phyloP scores from a whole-genome alignment of 2,888 invertebrate species.

The Eubasilissa splendida region DNA sequence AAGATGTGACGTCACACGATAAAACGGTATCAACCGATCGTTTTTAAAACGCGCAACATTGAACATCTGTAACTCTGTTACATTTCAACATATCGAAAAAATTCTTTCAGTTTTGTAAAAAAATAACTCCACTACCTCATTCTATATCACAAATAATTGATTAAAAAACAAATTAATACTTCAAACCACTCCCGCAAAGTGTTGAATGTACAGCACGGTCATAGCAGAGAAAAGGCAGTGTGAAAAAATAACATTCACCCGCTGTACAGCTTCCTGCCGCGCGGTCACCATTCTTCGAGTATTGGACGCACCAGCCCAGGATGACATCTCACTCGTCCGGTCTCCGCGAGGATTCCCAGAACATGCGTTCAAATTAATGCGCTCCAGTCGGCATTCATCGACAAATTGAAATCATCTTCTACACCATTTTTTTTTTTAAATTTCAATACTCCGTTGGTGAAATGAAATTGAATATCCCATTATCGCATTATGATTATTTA shows the following conservation, averaged over 20 bases:
- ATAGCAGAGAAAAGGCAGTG: not conserved
- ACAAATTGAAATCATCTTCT: constrained; percentile 16
- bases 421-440: not conserved
- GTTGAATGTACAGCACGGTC: not conserved
- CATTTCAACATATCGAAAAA: too few relatives aligned
- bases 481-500: not conserved
- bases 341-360: constrained; percentile 8
- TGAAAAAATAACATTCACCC: constrained; percentile 21
- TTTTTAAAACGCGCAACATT: too few relatives aligned
- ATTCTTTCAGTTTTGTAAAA: too few relatives aligned
- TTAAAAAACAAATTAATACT: too few relatives aligned
- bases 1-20: too few relatives aligned
- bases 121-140: too few relatives aligned
- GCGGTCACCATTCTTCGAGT: not conserved
- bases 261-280: constrained; percentile 13
- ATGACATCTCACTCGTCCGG: constrained; percentile 12
- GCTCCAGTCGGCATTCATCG: constrained; percentile 13
- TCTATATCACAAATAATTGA: too few relatives aligned
- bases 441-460: constrained; percentile 11
- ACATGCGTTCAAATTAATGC: constrained; percentile 15
- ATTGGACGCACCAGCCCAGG: not conserved
- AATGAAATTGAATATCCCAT: constrained; percentile 21
- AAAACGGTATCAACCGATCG: too few relatives aligned
- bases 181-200: not conserved
- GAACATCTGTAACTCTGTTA: too few relatives aligned